phyloP scores from a whole-genome alignment of 2,888 invertebrate genomes.

The Drosophila cognata region DNA sequence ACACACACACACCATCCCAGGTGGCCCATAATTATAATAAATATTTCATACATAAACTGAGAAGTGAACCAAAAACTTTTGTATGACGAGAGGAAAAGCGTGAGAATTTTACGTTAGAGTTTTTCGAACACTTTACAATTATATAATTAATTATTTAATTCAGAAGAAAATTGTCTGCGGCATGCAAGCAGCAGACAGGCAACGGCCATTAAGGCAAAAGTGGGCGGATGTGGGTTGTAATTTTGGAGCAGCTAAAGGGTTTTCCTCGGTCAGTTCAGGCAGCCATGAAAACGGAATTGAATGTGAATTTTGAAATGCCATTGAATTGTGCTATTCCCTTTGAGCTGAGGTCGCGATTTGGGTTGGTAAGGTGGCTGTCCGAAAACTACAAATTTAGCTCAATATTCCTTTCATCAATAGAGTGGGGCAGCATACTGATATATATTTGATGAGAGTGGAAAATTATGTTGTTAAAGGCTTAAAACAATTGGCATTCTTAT shows the following conservation, averaged over 20 bases:
- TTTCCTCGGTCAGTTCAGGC: constrained; percentile 12
- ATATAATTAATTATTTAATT: constrained; percentile 77
- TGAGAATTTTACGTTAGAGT: constrained; percentile 69
- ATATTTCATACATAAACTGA: constrained; percentile 57
- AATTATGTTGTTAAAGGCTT: neutral
- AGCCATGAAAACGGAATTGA: constrained; percentile 22
- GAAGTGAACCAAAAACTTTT: neutral
- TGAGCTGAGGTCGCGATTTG: neutral
- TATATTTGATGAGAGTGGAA: neutral
- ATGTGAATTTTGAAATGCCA: constrained; percentile 14
- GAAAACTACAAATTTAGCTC: neutral
- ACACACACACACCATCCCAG: constrained; percentile 13
- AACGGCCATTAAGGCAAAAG: constrained; percentile 14
- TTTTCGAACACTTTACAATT: constrained; percentile 58
- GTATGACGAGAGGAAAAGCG: constrained; percentile 54
- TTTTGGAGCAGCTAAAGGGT: neutral
- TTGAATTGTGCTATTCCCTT: neutral
- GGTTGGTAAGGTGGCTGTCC: neutral
- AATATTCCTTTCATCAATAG: neutral
- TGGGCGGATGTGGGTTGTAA: neutral
- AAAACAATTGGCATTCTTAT: neutral
- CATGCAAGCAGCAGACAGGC: constrained; percentile 63
- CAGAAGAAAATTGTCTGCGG: constrained; percentile 69
- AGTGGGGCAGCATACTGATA: neutral
- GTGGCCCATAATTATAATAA: constrained; percentile 68